Evolutionary conservation across 2,113 vertebrate species (phyloP).

Genomic region (Scolopax mira): DNA sequence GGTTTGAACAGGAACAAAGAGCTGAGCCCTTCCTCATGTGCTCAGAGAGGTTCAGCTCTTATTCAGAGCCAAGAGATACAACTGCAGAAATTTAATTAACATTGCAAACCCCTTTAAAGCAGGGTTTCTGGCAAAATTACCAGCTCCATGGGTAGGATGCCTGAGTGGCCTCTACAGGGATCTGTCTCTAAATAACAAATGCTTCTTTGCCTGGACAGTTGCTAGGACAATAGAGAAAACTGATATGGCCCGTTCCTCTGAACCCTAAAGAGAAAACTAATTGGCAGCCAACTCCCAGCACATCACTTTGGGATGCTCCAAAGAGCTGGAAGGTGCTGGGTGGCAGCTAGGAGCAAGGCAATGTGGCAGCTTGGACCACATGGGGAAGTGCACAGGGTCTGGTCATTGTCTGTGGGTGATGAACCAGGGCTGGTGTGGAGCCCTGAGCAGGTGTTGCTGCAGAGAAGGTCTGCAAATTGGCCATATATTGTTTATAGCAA

Average conservation of each 20-base stretch:
- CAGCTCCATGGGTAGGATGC: not conserved
- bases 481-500: not conserved
- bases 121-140: slow-evolving; percentile 2
- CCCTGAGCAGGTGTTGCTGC: not conserved
- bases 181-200: not conserved
- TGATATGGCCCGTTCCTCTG: rapidly evolving
- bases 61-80: not conserved
- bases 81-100: slow-evolving; percentile 24
- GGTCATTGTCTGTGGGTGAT: not conserved
- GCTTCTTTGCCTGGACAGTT: not conserved
- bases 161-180: not conserved
- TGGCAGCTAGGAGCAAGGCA: not conserved
- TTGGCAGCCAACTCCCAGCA: not conserved
- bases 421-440: not conserved
- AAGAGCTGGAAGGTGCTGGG: not conserved
- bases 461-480: not conserved
- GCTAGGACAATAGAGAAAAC: not conserved
- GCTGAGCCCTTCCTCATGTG: not conserved
- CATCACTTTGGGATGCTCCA: not conserved
- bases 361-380: not conserved
- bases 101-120: not conserved
- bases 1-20: not conserved
- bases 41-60: not conserved
- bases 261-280: not conserved
- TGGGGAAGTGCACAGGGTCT: not conserved